phyloP scores from a whole-genome alignment of 2,888 invertebrate species.

The Craniophora ligustri region DNA sequence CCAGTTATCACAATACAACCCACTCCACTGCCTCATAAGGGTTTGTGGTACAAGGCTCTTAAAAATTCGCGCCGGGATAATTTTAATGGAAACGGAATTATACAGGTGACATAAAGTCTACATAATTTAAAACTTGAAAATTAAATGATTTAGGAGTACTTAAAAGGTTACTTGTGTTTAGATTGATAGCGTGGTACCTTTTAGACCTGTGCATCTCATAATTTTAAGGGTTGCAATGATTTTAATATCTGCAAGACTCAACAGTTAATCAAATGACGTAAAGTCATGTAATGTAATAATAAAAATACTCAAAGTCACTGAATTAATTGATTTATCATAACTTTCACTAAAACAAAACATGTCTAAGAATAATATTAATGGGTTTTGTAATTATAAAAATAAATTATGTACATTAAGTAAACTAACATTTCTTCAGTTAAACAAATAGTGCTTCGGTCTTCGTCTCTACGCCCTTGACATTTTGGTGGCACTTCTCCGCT shows the following conservation, averaged over 20 bases:
- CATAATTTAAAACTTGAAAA: slow-evolving; percentile 13
- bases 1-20: slow-evolving; percentile 36
- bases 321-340: too few relatives aligned
- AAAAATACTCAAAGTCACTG: too few relatives aligned
- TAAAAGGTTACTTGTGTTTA: not conserved
- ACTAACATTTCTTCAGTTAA: slow-evolving; percentile 48
- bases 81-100: slow-evolving; percentile 22
- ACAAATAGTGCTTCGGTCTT: slow-evolving; percentile 37
- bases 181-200: too few relatives aligned
- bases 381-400: slow-evolving; percentile 13
- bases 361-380: not conserved
- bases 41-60: slow-evolving; percentile 41
- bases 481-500: slow-evolving; percentile 72
- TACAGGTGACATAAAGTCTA: slow-evolving; percentile 5
- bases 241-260: too few relatives aligned
- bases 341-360: not conserved
- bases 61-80: slow-evolving; percentile 28
- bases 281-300: too few relatives aligned
- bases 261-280: too few relatives aligned
- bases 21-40: slow-evolving; percentile 37
- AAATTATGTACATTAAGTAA: slow-evolving; percentile 31
- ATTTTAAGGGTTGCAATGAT: too few relatives aligned
- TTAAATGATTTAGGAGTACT: not conserved
- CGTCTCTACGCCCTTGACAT: slow-evolving; percentile 76
- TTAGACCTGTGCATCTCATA: too few relatives aligned